Evolutionary conservation across 2,113 vertebrate genomes (phyloP).

Genomic region (Seriola aureovittata): DNA sequence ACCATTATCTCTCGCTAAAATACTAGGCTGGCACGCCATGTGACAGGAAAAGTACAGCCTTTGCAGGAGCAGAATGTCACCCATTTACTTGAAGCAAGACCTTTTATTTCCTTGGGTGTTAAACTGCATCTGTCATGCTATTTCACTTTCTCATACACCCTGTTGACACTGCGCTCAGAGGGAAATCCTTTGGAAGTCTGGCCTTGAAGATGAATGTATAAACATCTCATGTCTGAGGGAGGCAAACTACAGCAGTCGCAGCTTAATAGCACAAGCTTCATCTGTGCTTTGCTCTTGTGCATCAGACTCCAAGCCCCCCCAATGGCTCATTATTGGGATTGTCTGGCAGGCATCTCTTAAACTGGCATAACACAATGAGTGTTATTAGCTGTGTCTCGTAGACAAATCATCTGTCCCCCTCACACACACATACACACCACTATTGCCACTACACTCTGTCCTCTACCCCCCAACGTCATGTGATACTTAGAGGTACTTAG

Average conservation of each 20-base stretch:
- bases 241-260: conserved; percentile 17
- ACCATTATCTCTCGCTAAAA: conserved; percentile 65
- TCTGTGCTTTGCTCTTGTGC: conserved; percentile 26
- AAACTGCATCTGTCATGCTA: conserved; percentile 30
- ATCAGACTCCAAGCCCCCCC: conserved; percentile 22
- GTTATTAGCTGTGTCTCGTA: conserved; percentile 61
- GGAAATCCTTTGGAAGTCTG: conserved; percentile 36
- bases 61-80: conserved; percentile 32
- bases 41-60: conserved; percentile 64
- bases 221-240: conserved; percentile 28
- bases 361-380: conserved; percentile 50
- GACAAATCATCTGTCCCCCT: conserved; percentile 46
- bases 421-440: conserved; percentile 34
- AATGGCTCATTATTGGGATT: conserved; percentile 62
- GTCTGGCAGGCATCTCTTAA: conserved; percentile 62
- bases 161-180: conserved; percentile 27
- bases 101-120: conserved; percentile 48
- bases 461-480: conserved; percentile 68
- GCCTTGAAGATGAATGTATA: conserved; percentile 32
- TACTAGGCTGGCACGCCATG: conserved; percentile 47
- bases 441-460: conserved; percentile 41
- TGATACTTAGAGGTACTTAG: conserved; percentile 81
- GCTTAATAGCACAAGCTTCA: conserved; percentile 29
- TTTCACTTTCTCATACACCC: conserved; percentile 18
- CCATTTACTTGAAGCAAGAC: conserved; percentile 14